These are phyloP conservation scores for Porites lutea DNA, from an alignment of 64 coral and sea anemone species.

Conservation along the genomic window DNA sequence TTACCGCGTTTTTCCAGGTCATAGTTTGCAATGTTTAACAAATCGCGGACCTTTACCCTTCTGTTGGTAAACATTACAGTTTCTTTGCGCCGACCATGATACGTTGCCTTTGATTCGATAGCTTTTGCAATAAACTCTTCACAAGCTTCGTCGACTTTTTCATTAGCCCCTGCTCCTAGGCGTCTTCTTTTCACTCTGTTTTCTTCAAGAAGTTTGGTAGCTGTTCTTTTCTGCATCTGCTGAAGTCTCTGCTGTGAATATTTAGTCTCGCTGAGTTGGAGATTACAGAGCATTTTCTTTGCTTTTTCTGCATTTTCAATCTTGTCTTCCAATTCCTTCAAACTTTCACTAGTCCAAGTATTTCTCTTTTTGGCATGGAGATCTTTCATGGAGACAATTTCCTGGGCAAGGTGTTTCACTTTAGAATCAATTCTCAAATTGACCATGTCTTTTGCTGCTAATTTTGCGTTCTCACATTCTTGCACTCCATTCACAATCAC, in stretches of 20 bases:
- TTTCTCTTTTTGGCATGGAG: too few species aligned
- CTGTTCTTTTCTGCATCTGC: conserved; percentile 28
- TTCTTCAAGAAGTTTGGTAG: conserved; percentile 24
- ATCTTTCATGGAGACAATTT: too few species aligned
- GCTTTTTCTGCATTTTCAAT: conserved; percentile 49
- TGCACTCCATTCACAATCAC: neutral
- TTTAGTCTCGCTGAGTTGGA: conserved; percentile 27
- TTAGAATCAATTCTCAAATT: too few species aligned
- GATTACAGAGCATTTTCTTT: neutral
- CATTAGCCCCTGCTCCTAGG: conserved; percentile 12
- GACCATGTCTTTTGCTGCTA: too few species aligned
- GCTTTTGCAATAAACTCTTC: conserved; percentile 58
- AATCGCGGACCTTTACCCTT: conserved; percentile 49
- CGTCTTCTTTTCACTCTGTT: conserved; percentile 57
- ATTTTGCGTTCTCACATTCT: conserved; percentile 48
- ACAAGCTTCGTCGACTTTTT: conserved; percentile 8
- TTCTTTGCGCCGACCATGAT: conserved; percentile 40
- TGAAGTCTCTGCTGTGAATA: conserved; percentile 35
- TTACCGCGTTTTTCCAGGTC: conserved; percentile 3
- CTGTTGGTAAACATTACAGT: conserved; percentile 68
- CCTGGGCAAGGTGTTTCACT: too few species aligned
- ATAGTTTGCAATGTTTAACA: conserved; percentile 54
- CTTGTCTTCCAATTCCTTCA: conserved; percentile 26
- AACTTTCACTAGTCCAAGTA: too few species aligned
- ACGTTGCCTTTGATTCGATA: conserved; percentile 32